Evolutionary conservation across 1,140 invertebrate species (phyloP), one percentile per base, ranked within the genome.

Genomic region (Drosophila insularis): DNA sequence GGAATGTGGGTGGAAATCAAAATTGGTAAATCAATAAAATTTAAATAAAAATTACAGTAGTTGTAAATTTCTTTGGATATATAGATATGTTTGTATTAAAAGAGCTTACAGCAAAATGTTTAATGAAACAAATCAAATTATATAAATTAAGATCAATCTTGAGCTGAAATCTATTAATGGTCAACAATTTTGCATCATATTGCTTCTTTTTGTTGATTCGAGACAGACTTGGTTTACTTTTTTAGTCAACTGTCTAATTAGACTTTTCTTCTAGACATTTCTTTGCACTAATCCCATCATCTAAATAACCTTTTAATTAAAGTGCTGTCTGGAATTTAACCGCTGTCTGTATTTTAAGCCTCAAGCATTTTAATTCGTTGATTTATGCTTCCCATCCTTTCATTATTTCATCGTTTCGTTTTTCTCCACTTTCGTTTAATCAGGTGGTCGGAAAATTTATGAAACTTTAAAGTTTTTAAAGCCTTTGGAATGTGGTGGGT

Each of bases 391-490:
- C 7, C 32, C 21, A 3, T 14, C 8, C 11, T 54, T n/a, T 5
- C n/a, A 1, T 43, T 43, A 11, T 2, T 14, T 13, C 10, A 6
- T 37, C 19, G 27, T 1, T 27, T 0, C 35, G 17, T 50, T 17
- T 21, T 50, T 50, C 7, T n/a, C 17, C 8, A 50, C 14, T 37
- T 59, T 59, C 10, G 14, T 37, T 37, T 50, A 50, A 50, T 21
- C 43, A 21, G 37, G 58, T 21, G 40, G 14, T 37, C 11, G 2
- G 11, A 59, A 61, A 66, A 76, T 27, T 56, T 63, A 32, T 67
- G 53, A 54, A 63, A 65, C 69, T 77, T 70, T 58, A 58, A 81
- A 85, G 81, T 86, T 85, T 86, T 85, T 63, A 78, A 81, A 50
- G 43, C 10, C 19, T 11, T 50, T 21, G 14, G 4, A 0, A 17